These are phyloP conservation scores for Hydroisotoma schaefferi DNA, from an alignment of 2,888 invertebrate species.

Conservation along the genomic window DNA sequence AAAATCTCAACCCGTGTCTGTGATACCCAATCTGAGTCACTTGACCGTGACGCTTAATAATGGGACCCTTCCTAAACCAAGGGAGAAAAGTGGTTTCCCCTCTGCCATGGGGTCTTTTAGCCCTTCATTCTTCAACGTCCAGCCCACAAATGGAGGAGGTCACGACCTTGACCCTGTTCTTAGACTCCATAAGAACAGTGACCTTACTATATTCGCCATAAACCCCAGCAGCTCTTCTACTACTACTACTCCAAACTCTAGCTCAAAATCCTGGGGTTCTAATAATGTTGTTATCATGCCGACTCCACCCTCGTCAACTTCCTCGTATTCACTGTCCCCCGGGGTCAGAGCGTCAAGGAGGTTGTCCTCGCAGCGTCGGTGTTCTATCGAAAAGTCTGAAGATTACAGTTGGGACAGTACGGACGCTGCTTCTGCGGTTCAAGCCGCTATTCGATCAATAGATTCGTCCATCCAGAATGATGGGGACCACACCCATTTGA, in stretches of 20 bases:
- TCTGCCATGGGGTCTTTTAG: slow-evolving; percentile 8
- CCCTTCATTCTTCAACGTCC: slow-evolving; percentile 1
- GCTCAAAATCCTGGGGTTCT: not conserved
- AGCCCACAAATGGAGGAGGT: not conserved
- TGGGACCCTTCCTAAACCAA: not conserved
- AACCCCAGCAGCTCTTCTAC: not conserved
- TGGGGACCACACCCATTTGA: not conserved
- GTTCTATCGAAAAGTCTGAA: slow-evolving; percentile 20
- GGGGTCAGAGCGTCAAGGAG: slow-evolving; percentile 16
- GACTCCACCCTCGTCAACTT: not conserved
- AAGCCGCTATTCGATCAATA: slow-evolving; percentile 21
- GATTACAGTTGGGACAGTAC: slow-evolving; percentile 23
- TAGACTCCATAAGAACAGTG: slow-evolving; percentile 28
- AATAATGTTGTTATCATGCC: slow-evolving; percentile 3
- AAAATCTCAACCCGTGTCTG: slow-evolving; percentile 11
- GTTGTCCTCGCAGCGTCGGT: slow-evolving; percentile 25
- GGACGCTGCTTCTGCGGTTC: slow-evolving; percentile 15
- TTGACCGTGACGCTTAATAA: slow-evolving; percentile 20
- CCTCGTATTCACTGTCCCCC: not conserved
- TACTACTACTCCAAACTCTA: slow-evolving; percentile 8
- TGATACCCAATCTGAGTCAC: slow-evolving; percentile 9
- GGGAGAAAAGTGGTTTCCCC: not conserved
- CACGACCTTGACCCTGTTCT: slow-evolving; percentile 29
- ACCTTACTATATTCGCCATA: slow-evolving; percentile 36
- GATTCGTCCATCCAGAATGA: slow-evolving; percentile 13